These are phyloP conservation scores for Drosophila setifemur DNA, from an alignment of 1,140 invertebrate species.

Conservation along the genomic window DNA sequence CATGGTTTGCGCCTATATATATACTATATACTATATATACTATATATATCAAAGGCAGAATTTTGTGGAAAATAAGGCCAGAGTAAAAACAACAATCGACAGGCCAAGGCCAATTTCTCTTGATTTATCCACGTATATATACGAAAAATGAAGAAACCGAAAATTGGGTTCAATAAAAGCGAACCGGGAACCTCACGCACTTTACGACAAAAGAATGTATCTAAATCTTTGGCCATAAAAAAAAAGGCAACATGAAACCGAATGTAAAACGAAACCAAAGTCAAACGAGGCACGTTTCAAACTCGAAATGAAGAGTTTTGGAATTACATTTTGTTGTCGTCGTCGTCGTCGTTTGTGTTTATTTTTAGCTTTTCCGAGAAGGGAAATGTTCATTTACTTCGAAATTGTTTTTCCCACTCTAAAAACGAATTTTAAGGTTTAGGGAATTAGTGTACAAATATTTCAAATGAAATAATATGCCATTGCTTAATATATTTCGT, in stretches of 20 bases:
- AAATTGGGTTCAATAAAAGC: conserved; percentile 67
- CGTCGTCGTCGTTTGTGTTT: background rate
- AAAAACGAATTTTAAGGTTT: too few relatives aligned
- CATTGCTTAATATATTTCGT: too few relatives aligned
- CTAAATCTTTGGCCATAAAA: conserved; percentile 41
- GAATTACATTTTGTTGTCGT: conserved; percentile 3
- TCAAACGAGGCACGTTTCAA: conserved; percentile 40
- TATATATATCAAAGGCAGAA: background rate
- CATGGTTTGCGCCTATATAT: too few relatives aligned
- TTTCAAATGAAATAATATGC: too few relatives aligned
- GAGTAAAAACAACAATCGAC: background rate
- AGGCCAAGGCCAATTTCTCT: conserved; percentile 6
- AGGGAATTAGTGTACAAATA: too few relatives aligned
- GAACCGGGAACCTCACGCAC: conserved; percentile 11
- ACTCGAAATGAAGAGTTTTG: conserved; percentile 45
- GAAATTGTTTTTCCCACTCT: too few relatives aligned
- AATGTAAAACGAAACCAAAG: conserved; percentile 39
- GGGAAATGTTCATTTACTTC: background rate
- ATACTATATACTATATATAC: too few relatives aligned
- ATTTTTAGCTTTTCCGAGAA: conserved; percentile 2
- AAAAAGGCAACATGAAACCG: conserved; percentile 28
- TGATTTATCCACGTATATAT: background rate
- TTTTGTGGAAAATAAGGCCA: background rate
- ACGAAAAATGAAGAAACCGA: conserved; percentile 28
- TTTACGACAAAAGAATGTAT: conserved; percentile 48